These are phyloP conservation scores for Gavialis gangeticus DNA, from an alignment of 2,113 vertebrate genomes.

Conservation along the genomic window DNA sequence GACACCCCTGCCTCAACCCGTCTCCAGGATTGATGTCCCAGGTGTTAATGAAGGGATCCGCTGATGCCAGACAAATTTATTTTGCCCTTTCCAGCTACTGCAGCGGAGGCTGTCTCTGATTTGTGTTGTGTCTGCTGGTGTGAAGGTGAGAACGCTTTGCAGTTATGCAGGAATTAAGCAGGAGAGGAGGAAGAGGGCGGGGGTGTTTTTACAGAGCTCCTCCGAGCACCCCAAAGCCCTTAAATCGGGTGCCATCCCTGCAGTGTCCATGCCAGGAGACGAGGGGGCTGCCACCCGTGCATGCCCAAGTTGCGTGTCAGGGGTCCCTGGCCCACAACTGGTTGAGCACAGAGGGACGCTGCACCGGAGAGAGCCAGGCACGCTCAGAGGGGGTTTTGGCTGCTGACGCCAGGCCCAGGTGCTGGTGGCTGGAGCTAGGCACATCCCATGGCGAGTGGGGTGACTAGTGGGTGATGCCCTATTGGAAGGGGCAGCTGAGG, in stretches of 20 bases:
- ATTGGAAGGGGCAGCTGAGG: background rate
- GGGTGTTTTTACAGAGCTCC: background rate
- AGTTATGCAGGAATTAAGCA: fast-evolving
- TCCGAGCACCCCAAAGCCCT: background rate
- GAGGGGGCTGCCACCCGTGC: fast-evolving
- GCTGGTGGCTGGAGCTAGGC: no score
- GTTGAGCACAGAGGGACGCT: no score
- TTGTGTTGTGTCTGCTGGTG: background rate
- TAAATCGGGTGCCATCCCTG: background rate
- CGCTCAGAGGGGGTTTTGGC: no score
- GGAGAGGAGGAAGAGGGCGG: no score
- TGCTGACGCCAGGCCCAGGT: no score
- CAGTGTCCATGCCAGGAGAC: fast-evolving
- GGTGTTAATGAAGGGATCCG: background rate
- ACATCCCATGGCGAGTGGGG: no score
- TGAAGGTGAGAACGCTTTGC: background rate
- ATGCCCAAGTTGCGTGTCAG: no score
- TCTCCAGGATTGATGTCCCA: background rate
- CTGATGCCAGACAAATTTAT: background rate
- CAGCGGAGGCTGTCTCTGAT: background rate
- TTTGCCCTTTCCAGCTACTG: background rate
- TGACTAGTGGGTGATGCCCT: no score
- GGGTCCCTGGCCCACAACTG: no score
- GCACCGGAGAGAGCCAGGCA: no score
- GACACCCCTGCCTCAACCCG: background rate